A percentile compares a stretch with the other conserved stretches of the same genome.
phyloP scores from a whole-genome alignment of 2,888 invertebrate species.

The Barypeithes pellucidus region DNA sequence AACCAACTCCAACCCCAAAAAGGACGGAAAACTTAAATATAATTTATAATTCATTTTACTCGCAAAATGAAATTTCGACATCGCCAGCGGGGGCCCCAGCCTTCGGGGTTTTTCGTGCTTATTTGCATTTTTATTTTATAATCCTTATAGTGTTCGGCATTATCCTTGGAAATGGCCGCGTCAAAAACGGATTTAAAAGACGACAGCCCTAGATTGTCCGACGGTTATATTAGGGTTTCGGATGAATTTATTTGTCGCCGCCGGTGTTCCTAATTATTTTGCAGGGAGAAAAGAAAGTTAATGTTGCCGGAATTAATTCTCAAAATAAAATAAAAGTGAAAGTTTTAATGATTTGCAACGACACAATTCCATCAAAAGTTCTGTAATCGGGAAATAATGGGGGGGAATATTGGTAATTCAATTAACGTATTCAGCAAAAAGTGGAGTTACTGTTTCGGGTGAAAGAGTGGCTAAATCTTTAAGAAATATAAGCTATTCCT shows the following conservation, averaged over 20 bases:
- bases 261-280: constrained; percentile 50
- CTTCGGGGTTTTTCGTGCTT: constrained; percentile 21
- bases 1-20: neutral
- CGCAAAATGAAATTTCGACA: constrained; percentile 33
- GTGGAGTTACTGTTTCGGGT: neutral
- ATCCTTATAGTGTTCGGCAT: constrained; percentile 52
- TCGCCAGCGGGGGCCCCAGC: constrained; percentile 8
- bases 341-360: constrained; percentile 26
- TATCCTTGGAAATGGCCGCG: constrained; percentile 52
- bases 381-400: neutral
- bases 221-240: constrained; percentile 44
- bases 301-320: constrained; percentile 41
- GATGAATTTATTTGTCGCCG: constrained; percentile 48
- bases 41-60: constrained; percentile 26
- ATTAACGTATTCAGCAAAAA: constrained; percentile 3
- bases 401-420: constrained; percentile 3
- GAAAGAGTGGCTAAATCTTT: no score
- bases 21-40: constrained; percentile 7
- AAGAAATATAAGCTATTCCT: no score
- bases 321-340: constrained; percentile 30
- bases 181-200: constrained; percentile 52
- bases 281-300: constrained; percentile 40
- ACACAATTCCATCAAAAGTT: constrained; percentile 29
- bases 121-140: constrained; percentile 55
- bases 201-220: constrained; percentile 41